These are phyloP conservation scores for Pelochelys cantorii DNA, from an alignment of 2,797 vertebrate genomes.

Conservation along the genomic window DNA sequence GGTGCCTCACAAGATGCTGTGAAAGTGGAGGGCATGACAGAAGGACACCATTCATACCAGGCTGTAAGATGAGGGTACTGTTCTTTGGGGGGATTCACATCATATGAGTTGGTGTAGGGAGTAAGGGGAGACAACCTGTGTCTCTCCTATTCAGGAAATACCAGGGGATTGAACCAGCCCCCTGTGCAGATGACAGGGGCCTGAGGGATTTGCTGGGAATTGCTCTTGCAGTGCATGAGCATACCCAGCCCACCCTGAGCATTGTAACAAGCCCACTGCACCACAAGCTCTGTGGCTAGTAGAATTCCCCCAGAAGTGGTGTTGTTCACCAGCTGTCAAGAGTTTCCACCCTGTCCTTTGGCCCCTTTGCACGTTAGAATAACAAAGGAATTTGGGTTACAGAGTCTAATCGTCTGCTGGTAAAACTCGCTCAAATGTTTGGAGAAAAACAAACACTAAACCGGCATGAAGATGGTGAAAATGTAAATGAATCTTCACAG, in stretches of 20 bases:
- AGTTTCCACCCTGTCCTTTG: not conserved
- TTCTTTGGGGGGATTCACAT: not conserved
- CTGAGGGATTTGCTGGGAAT: not conserved
- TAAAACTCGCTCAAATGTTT: not conserved
- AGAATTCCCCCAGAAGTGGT: not conserved
- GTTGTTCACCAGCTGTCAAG: not conserved
- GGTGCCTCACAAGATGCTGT: not conserved
- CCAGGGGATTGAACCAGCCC: rapidly evolving
- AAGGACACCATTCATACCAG: not conserved
- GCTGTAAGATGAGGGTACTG: not conserved
- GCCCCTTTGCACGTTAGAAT: not conserved
- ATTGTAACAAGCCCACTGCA: not conserved
- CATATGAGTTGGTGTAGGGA: not conserved
- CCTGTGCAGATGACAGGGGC: not conserved
- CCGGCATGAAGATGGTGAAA: not conserved
- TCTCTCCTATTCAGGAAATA: not conserved
- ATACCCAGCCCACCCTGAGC: rapidly evolving
- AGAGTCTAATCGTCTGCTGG: not conserved
- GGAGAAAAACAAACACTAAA: constrained; percentile 5
- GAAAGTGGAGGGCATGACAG: not conserved
- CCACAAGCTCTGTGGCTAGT: not conserved
- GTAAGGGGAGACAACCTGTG: not conserved
- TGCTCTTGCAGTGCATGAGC: not conserved
- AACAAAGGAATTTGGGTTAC: not conserved
- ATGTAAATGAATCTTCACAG: constrained; percentile 13